A percentile compares a stretch with the other conserved stretches of the same genome.
These are phyloP conservation scores for Actenoides lindsayi DNA, from an alignment of 2,113 vertebrate species.

Conservation along the genomic window DNA sequence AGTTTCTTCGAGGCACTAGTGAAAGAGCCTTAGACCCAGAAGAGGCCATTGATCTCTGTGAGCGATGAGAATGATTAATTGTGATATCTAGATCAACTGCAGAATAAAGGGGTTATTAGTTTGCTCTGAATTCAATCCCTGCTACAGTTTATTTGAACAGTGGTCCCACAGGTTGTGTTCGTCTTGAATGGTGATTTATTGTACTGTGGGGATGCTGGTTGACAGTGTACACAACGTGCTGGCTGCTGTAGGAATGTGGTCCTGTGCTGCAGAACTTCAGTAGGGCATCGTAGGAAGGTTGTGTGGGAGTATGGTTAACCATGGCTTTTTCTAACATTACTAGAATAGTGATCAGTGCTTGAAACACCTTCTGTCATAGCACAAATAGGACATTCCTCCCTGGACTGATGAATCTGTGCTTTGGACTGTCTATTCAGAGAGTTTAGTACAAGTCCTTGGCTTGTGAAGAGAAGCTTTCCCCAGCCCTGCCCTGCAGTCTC, in stretches of 20 bases:
- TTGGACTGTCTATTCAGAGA: background rate
- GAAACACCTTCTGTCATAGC: background rate
- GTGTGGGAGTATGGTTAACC: background rate
- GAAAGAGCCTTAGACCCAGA: background rate
- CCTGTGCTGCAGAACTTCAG: background rate
- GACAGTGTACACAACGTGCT: background rate
- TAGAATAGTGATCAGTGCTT: background rate
- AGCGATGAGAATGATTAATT: background rate
- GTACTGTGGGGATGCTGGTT: background rate
- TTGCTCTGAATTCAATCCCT: background rate
- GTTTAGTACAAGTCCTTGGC: background rate
- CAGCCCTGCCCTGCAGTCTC: background rate
- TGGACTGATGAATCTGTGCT: background rate
- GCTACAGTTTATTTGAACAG: background rate
- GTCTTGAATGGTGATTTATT: background rate
- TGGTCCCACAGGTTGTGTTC: constrained; percentile 9
- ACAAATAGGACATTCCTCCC: background rate
- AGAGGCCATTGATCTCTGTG: background rate
- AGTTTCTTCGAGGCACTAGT: background rate
- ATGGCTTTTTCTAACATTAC: background rate
- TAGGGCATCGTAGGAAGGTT: background rate
- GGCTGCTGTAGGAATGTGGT: background rate
- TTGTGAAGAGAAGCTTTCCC: background rate
- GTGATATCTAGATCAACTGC: background rate
- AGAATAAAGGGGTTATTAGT: background rate